Evolutionary conservation across 1,140 invertebrate genomes (phyloP), one percentile per base, ranked within the genome.

Genomic region (Drosophila baimaii): DNA sequence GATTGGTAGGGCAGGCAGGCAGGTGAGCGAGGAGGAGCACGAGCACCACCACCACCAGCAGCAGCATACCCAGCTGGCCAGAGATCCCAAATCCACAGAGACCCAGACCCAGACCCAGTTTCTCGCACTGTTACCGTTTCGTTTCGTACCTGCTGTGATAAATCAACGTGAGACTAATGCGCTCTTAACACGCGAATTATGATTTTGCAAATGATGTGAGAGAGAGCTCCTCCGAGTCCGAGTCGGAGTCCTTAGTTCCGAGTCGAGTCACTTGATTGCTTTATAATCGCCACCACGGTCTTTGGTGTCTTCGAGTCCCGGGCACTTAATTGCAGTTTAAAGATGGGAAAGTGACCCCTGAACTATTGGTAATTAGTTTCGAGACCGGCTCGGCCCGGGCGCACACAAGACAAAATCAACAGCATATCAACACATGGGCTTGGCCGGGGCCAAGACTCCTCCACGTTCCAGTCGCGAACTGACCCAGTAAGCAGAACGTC

Each of bases 131-230:
- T 62, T 68, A 47, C 51, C 37, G 39, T 56, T 59, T 29, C 44
- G 37, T 37, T 49, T 49, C 61, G 59, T 77, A 83, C 77, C 84
- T 84, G 84, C 84, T 89, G 84, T 89, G 84, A 89, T 89, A 89
- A 89, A 89, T 89, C 84, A 90, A 90, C 88, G 88, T 90, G 88
- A 90, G 88, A 83, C 88, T 90, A 90, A 90, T 90, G 88, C 88
- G 79, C 78, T 71, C 88, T 90, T 90, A 90, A 77, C 88, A 90
- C 88, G 88, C 88, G 88, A 90, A 90, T 90, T 90, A 90, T 90
- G 88, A 90, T 90, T 90, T 90, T 90, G 82, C 79, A 86, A 90
- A 90, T 86, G 84, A 89, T 89, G 84, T 68, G 84, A 79, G 52
- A 69, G 68, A 68, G 31, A 54, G 51, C 51, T 33, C 29, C 49